phyloP scores from a whole-genome alignment of 2,797 vertebrate species.

The Anolis apletophallus region DNA sequence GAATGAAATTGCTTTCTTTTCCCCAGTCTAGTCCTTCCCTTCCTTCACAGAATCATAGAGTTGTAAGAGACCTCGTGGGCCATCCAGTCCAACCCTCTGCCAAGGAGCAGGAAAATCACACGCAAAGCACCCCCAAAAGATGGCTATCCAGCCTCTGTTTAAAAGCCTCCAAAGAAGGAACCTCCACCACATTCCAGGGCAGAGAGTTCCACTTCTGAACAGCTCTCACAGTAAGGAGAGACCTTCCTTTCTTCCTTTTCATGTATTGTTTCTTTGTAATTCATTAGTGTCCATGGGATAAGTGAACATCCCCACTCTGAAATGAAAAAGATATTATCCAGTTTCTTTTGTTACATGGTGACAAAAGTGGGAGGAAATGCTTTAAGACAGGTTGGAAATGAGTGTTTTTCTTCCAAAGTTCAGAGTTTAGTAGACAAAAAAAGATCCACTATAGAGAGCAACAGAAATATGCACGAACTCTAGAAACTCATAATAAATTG shows the following conservation, averaged over 20 bases:
- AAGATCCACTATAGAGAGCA: not conserved
- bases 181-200: no score
- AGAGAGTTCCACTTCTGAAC: no score
- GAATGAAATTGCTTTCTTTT: not conserved
- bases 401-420: not conserved
- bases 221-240: no score
- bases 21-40: not conserved
- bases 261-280: not conserved
- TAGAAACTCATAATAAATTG: not conserved
- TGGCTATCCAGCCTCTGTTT: no score
- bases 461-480: not conserved
- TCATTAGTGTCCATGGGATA: not conserved
- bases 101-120: no score
- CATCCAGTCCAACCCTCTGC: no score
- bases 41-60: not conserved
- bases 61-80: no score
- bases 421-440: accelerated
- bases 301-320: not conserved
- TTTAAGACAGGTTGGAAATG: not conserved
- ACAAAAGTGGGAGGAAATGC: slow-evolving; percentile 1
- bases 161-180: no score
- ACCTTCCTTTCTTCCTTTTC: not conserved
- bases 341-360: not conserved
- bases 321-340: not conserved
- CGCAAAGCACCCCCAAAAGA: no score